A percentile compares a stretch with the other conserved stretches of the same genome.
These are phyloP conservation scores for Tragelaphus oryx DNA, from an alignment of 2,797 vertebrate species.

Conservation along the genomic window DNA sequence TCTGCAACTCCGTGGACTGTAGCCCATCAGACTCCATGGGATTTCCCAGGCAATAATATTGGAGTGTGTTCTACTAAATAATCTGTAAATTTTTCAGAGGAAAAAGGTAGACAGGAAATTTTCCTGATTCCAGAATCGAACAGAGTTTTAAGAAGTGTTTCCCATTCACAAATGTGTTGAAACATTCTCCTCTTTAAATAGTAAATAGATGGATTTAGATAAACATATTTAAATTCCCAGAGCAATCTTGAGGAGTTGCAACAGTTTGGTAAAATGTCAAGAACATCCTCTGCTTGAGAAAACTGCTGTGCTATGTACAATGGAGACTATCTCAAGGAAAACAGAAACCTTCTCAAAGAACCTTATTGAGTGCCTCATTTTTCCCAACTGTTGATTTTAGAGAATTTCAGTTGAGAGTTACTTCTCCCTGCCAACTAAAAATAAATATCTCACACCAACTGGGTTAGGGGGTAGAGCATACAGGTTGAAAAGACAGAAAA, in stretches of 20 bases:
- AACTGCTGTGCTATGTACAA: slow-evolving; percentile 54
- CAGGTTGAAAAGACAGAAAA: not conserved
- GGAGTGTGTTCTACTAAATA: not conserved
- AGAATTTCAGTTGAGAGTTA: slow-evolving; percentile 47
- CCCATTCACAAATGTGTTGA: slow-evolving; percentile 66
- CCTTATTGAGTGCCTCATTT: slow-evolving; percentile 19
- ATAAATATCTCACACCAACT: not conserved
- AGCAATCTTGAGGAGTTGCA: slow-evolving; percentile 58
- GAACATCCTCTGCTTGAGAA: slow-evolving; percentile 66
- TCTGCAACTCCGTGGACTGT: not conserved
- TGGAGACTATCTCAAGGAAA: slow-evolving; percentile 62
- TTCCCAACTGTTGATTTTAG: slow-evolving; percentile 53
- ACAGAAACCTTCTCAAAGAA: slow-evolving; percentile 19
- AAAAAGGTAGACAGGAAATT: not conserved
- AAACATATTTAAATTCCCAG: slow-evolving; percentile 77
- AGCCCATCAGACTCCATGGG: not conserved
- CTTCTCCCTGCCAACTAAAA: slow-evolving; percentile 48
- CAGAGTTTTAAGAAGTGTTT: slow-evolving; percentile 62
- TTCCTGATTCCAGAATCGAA: slow-evolving; percentile 61
- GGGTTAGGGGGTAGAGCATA: not conserved
- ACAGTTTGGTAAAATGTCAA: slow-evolving; percentile 74
- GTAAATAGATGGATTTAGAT: slow-evolving; percentile 74
- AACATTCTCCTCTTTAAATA: slow-evolving; percentile 72
- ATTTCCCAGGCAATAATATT: not conserved
- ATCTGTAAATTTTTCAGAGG: not conserved